A percentile compares a stretch with the other conserved stretches of the same genome.
Evolutionary conservation across 2,888 invertebrate species (phyloP).

Genomic region (Leuctra nigra): DNA sequence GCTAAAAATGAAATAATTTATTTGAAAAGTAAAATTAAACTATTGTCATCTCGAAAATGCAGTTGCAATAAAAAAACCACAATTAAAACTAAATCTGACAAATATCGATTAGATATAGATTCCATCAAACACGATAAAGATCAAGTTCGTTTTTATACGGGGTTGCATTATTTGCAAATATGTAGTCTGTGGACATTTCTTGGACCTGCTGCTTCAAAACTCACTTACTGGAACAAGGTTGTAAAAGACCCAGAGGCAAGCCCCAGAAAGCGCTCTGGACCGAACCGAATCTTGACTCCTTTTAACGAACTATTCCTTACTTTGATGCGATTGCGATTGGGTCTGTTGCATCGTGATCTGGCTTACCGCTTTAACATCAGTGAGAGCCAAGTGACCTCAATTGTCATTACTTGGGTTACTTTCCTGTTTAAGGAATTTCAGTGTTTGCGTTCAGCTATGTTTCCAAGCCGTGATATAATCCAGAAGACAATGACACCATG

Average conservation of each 20-base stretch:
- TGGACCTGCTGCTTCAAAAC: background rate
- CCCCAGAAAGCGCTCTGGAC: background rate
- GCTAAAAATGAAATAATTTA: too few relatives aligned
- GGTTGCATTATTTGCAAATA: background rate
- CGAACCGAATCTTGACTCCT: background rate
- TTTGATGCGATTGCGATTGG: background rate
- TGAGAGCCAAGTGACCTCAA: background rate
- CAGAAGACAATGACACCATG: background rate
- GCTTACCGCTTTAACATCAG: background rate
- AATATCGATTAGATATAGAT: too few relatives aligned
- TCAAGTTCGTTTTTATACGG: background rate
- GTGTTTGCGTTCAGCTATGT: background rate
- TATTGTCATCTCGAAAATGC: too few relatives aligned
- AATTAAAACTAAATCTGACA: too few relatives aligned
- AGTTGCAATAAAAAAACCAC: too few relatives aligned
- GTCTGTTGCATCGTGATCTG: background rate
- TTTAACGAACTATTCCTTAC: background rate
- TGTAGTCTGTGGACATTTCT: background rate
- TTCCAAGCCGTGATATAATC: background rate
- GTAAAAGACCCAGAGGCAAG: background rate
- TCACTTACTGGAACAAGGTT: background rate
- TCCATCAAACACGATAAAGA: background rate
- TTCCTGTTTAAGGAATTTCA: constrained; percentile 1
- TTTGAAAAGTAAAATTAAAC: too few relatives aligned
- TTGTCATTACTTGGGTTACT: constrained; percentile 3